phyloP scores from a whole-genome alignment of 2,113 vertebrate species.

The Saccopteryx leptura region DNA sequence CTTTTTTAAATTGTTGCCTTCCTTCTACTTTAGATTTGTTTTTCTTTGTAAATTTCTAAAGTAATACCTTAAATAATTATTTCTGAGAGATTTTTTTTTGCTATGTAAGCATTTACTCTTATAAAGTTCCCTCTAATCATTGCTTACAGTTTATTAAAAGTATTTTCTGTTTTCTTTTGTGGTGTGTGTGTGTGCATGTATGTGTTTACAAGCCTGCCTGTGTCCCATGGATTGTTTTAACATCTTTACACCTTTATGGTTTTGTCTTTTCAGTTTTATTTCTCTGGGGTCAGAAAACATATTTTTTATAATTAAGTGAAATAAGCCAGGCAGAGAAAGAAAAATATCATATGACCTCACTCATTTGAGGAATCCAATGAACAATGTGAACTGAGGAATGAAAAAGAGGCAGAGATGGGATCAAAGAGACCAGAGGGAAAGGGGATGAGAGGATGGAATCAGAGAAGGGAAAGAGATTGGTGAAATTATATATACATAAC shows the following conservation, averaged over 20 bases:
- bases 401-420: no score
- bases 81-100: background rate
- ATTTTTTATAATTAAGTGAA: background rate
- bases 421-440: no score
- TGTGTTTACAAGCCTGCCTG: background rate
- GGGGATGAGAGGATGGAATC: no score
- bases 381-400: no score
- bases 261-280: background rate
- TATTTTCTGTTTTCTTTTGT: background rate
- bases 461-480: no score
- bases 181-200: background rate
- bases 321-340: no score
- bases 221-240: background rate
- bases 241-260: background rate
- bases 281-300: background rate
- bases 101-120: slow-evolving; percentile 28
- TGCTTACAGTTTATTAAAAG: background rate
- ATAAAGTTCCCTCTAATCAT: background rate
- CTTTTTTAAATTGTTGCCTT: background rate
- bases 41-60: slow-evolving; percentile 6
- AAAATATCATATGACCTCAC: no score
- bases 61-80: background rate
- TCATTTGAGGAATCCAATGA: no score
- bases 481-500: no score
- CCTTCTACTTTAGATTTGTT: background rate